Evolutionary conservation across 2,888 invertebrate species (phyloP).

Genomic region (Caenorhabditis afra): DNA sequence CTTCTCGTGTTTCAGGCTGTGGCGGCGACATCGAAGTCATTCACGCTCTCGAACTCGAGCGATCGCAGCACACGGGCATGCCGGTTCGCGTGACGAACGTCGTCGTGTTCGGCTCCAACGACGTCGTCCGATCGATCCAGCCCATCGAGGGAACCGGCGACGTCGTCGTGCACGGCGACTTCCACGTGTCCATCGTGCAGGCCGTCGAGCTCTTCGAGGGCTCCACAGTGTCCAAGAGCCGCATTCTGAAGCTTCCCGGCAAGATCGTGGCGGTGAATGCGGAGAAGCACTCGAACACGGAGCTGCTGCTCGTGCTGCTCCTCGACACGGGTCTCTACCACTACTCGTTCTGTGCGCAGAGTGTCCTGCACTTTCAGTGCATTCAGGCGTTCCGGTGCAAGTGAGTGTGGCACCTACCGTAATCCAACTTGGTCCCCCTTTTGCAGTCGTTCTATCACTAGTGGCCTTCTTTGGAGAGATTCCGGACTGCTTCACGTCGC

Average conservation of each 20-base stretch:
- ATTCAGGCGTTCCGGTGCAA: conserved; percentile 66
- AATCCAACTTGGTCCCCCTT: too few relatives aligned
- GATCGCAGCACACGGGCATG: conserved; percentile 66
- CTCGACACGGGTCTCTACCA: conserved; percentile 65
- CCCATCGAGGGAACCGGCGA: conserved; percentile 62
- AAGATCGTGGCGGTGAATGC: conserved; percentile 61
- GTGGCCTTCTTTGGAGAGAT: conserved; percentile 66
- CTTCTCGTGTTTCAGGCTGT: conserved; percentile 47
- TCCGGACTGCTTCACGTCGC: conserved; percentile 64
- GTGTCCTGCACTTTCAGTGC: conserved; percentile 57
- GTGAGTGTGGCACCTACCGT: conserved; percentile 34
- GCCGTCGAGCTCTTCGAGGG: conserved; percentile 60
- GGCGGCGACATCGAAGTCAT: conserved; percentile 69
- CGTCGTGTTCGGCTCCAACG: conserved; percentile 63
- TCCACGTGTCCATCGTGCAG: conserved; percentile 60
- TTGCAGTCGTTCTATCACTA: conserved; percentile 62
- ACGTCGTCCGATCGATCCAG: conserved; percentile 55
- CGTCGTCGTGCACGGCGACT: conserved; percentile 61
- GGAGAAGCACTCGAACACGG: conserved; percentile 65
- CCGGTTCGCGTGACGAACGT: conserved; percentile 64
- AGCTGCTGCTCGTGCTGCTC: conserved; percentile 63
- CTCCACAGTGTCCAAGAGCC: conserved; percentile 45
- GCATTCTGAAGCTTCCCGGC: conserved; percentile 59
- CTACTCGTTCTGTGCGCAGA: conserved; percentile 64
- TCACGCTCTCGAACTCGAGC: conserved; percentile 59